Conservation (phyloP, 2,888 invertebrate genomes). For the Melanchra persicariae region DNA sequence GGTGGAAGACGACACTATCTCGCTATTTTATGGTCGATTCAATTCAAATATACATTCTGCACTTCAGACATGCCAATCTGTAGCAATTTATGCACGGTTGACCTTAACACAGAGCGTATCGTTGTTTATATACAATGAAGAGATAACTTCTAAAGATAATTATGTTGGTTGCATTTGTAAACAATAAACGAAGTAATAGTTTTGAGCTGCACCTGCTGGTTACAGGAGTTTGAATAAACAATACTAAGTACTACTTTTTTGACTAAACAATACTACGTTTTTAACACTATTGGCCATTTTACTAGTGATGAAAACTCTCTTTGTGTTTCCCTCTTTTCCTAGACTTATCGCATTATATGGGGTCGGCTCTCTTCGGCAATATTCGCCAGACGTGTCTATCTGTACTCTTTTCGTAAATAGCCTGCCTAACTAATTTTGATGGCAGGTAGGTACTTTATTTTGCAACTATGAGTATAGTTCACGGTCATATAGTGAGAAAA, state of each 20-base stretch:
- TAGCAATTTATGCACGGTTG: slow-evolving; percentile 29
- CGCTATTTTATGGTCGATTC: slow-evolving; percentile 19
- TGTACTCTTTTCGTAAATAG: neutral
- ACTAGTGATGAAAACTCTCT: neutral
- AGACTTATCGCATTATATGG: neutral
- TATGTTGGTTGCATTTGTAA: slow-evolving; percentile 20
- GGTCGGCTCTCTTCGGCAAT: neutral
- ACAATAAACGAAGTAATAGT: slow-evolving; percentile 6
- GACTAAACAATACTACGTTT: neutral
- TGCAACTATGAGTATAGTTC: no score
- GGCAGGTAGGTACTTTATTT: no score
- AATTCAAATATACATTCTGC: slow-evolving; percentile 30
- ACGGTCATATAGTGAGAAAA: no score
- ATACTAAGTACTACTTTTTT: no score
- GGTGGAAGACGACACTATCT: slow-evolving; percentile 10
- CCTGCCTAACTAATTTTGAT: no score
- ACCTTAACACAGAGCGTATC: slow-evolving; percentile 29
- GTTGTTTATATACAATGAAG: slow-evolving; percentile 9
- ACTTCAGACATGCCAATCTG: slow-evolving; percentile 27
- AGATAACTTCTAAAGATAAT: slow-evolving; percentile 22
- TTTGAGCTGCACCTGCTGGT: neutral
- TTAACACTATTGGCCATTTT: neutral
- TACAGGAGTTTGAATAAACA: no score
- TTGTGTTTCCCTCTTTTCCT: neutral
- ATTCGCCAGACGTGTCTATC: neutral